phyloP scores from a whole-genome alignment of 2,888 invertebrate species.

The Ornithoptera alexandrae region DNA sequence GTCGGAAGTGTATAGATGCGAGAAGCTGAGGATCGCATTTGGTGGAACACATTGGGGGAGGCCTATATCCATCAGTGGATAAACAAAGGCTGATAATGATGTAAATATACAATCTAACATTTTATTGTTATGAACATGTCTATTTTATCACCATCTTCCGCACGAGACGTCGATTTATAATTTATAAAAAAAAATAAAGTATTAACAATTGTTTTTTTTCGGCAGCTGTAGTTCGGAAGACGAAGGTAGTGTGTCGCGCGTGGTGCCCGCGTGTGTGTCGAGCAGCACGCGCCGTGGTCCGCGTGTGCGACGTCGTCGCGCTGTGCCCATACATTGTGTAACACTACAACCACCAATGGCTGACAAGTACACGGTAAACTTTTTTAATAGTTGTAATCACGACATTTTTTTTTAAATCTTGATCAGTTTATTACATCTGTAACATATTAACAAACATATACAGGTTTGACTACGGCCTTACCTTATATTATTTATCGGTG shows the following conservation, averaged over 20 bases:
- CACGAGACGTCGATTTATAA: background rate
- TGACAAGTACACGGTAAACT: slow-evolving; percentile 44
- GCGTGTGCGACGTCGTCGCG: slow-evolving; percentile 50
- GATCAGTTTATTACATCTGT: background rate
- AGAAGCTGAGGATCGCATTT: too few species aligned
- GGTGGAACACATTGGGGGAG: too few species aligned
- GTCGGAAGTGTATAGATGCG: too few species aligned
- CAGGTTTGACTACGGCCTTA: too few species aligned
- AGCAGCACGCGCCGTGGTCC: slow-evolving; percentile 41
- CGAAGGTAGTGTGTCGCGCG: slow-evolving; percentile 47
- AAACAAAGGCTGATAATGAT: too few species aligned
- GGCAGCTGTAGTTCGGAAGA: slow-evolving; percentile 60
- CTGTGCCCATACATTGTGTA: slow-evolving; percentile 64
- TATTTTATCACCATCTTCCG: background rate
- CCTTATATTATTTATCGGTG: too few species aligned
- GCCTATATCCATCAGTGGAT: too few species aligned
- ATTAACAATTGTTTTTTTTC: background rate
- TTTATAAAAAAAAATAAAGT: background rate
- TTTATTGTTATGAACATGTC: background rate
- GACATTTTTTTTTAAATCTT: background rate
- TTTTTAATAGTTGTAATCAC: background rate
- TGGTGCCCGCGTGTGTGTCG: slow-evolving; percentile 32
- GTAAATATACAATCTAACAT: too few species aligned
- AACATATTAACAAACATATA: background rate
- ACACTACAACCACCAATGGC: slow-evolving; percentile 53